Conservation (phyloP, 35 echinoderm and acorn worm genomes). For the Amphiura filiformis region DNA sequence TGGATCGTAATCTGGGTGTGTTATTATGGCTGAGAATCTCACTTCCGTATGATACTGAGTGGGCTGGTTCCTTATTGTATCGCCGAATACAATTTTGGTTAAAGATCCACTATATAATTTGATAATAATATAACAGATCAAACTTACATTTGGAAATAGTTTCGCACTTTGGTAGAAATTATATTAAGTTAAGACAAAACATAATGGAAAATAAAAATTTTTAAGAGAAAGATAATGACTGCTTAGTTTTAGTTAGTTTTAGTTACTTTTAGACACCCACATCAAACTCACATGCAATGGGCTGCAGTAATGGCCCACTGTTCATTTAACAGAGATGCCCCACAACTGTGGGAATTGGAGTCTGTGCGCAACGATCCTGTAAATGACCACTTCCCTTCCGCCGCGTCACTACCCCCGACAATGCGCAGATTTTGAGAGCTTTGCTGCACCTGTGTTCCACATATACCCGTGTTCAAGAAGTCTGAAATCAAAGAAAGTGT, state of each 20-base stretch:
- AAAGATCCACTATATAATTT: not conserved
- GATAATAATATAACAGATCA: no score
- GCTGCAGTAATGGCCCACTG: conserved; percentile 54
- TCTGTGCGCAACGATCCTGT: conserved; percentile 20
- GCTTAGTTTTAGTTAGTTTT: no score
- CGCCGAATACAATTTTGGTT: not conserved
- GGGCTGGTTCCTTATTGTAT: not conserved
- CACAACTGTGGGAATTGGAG: conserved; percentile 18
- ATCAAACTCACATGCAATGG: conserved; percentile 53
- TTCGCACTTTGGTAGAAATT: no score
- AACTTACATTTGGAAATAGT: no score
- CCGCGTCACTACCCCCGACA: conserved; percentile 23
- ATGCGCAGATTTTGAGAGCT: not conserved
- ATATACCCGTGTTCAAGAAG: conserved; percentile 24
- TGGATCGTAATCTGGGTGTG: not conserved
- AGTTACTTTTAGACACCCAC: no score
- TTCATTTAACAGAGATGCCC: conserved; percentile 33
- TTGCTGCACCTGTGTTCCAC: conserved; percentile 20
- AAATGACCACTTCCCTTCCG: conserved; percentile 49
- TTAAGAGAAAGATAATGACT: no score
- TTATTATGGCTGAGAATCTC: not conserved
- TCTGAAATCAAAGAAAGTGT: not conserved
- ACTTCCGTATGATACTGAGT: not conserved
- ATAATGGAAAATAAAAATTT: no score
- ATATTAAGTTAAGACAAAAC: no score